Evolutionary conservation across 2,113 vertebrate genomes (phyloP), one percentile per base, ranked within the genome.

Genomic region (Plectropomus leopardus): DNA sequence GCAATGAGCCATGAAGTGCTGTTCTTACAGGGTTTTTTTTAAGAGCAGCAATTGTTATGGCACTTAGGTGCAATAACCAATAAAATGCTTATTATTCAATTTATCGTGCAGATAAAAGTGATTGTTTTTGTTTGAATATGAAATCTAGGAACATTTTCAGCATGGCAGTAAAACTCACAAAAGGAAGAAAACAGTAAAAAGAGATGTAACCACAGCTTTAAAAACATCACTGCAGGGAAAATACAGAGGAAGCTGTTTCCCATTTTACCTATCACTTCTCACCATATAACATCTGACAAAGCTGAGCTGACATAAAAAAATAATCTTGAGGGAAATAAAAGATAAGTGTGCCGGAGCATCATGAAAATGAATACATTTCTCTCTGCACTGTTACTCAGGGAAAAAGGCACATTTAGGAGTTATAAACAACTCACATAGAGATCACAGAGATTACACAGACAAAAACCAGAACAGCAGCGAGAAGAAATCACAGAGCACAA

Each of bases 261-360:
- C 26, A 47, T 65, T 76, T 70, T 75, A 69, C 77, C 78, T 76
- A 63, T 83, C 70, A 67, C 75, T 44, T 80, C 75, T 76, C 61
- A 47, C 73, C 58, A 68, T 73, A 70, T 68, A 80, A 85, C 78
- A 77, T 88, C 78, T 82, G 64, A 84, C 77, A 83, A 83, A 78
- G 67, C 76, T 61, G 75, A 86, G 87, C 59, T 51, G 73, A 78
- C 81, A 80, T 85, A 82, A 87, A 90, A 90, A 88, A 75, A 77
- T 63, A 84, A 90, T 89, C 88, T 83, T 48, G 67, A 66, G 87
- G 82, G 87, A 91, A 88, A 92, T 90, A 88, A 90, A 85, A 87
- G 83, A 82, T 74, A 85, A 84, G 84, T 79, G 83, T 88, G 72
- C 50, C 26, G 1, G 79, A 88, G 81, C 81, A 45, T 61, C 71